Evolutionary conservation across 2,888 invertebrate species (phyloP).

Genomic region (Seira ritae): DNA sequence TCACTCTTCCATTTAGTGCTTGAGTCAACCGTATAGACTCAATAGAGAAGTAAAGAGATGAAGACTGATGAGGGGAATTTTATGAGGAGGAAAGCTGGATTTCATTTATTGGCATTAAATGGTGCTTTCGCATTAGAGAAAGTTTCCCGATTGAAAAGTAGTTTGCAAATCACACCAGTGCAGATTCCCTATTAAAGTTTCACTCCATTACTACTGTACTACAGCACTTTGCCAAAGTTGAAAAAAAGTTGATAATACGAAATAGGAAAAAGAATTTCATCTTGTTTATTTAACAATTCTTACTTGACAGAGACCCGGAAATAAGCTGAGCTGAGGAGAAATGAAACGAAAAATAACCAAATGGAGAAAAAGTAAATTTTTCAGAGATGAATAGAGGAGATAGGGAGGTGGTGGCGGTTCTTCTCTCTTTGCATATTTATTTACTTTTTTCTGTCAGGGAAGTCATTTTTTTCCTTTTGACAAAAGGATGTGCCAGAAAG

Average conservation of each 20-base stretch:
- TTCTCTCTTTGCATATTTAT: background rate
- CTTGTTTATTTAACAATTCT: background rate
- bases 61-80: background rate
- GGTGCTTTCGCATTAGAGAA: constrained; percentile 2
- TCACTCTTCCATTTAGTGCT: background rate
- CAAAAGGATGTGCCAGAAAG: background rate
- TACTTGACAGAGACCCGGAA: background rate
- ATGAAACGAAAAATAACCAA: constrained; percentile 1
- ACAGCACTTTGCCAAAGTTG: no score
- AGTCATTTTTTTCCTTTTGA: background rate
- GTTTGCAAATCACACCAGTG: background rate
- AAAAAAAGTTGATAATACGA: background rate
- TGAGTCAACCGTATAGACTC: background rate
- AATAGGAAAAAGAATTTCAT: background rate
- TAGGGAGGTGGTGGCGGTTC: background rate
- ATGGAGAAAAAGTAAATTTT: background rate
- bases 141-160: constrained; percentile 12
- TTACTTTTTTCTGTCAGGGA: background rate
- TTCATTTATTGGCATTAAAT: constrained; percentile 19
- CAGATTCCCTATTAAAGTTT: background rate
- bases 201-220: background rate
- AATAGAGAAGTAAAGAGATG: background rate
- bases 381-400: background rate
- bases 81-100: background rate
- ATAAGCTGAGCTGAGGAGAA: background rate